phyloP scores from a whole-genome alignment of 2,888 invertebrate genomes.

The Criorhina ranunculi region DNA sequence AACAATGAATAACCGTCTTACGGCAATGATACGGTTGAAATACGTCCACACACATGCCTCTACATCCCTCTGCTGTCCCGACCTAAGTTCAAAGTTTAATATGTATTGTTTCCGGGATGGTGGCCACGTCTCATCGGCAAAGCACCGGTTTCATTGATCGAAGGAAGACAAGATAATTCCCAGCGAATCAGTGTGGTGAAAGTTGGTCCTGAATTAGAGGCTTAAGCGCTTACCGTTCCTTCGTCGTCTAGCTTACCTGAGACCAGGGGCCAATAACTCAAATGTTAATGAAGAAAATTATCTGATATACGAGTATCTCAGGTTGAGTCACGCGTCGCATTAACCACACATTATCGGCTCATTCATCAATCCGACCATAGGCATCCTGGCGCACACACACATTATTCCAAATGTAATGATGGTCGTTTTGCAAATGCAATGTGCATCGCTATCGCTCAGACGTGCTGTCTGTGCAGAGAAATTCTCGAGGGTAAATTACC shows the following conservation, averaged over 20 bases:
- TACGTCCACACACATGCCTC: constrained; percentile 7
- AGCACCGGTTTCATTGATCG: constrained; percentile 36
- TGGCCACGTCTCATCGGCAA: constrained; percentile 8
- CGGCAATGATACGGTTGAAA: too few relatives aligned
- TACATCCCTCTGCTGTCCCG: constrained; percentile 1
- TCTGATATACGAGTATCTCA: constrained; percentile 65
- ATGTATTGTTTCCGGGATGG: constrained; percentile 5
- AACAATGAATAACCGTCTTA: constrained; percentile 21
- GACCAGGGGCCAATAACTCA: constrained; percentile 59
- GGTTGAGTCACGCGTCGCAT: constrained; percentile 68
- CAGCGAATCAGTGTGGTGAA: constrained; percentile 50
- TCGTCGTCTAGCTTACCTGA: neutral
- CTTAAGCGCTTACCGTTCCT: constrained; percentile 22
- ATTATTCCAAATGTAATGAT: constrained; percentile 60
- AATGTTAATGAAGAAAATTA: constrained; percentile 76
- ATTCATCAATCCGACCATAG: constrained; percentile 63
- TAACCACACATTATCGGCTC: constrained; percentile 76
- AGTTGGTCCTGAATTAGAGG: constrained; percentile 56
- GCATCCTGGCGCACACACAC: neutral
- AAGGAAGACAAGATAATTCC: constrained; percentile 61
- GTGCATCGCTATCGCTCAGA: constrained; percentile 7
- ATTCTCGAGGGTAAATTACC: neutral
- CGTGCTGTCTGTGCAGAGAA: neutral
- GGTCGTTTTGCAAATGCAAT: constrained; percentile 28
- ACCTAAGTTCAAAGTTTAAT: constrained; percentile 57